Evolutionary conservation across 2,113 vertebrate genomes (phyloP).

Genomic region (Casuarius casuarius): DNA sequence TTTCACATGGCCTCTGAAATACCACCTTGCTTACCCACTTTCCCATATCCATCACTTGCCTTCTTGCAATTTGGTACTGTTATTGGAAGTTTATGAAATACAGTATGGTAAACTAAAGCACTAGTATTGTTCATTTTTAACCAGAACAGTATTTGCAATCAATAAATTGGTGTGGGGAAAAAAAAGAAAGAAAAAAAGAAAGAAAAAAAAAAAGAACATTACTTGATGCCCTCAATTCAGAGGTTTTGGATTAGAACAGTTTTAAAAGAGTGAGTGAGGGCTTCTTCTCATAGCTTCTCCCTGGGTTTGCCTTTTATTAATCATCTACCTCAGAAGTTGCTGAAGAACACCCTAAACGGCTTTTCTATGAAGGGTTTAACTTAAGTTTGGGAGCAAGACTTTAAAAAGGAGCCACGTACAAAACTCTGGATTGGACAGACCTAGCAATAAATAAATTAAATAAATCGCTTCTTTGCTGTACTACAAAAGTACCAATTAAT

Average conservation of each 20-base stretch:
- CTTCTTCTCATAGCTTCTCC: neutral
- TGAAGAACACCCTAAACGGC: neutral
- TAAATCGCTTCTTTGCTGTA: neutral
- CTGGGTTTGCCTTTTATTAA: neutral
- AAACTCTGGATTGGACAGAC: neutral
- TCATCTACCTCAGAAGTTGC: neutral
- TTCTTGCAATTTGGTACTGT: neutral
- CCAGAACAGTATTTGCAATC: neutral
- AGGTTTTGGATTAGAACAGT: neutral
- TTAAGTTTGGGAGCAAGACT: neutral
- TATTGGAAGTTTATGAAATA: neutral
- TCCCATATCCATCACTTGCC: neutral
- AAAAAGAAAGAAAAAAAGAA: too few species aligned
- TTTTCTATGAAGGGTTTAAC: neutral
- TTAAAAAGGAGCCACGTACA: neutral
- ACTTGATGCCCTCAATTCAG: neutral
- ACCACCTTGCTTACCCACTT: neutral
- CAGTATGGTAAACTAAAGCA: neutral
- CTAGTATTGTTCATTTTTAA: neutral
- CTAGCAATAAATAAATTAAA: neutral
- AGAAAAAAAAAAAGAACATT: neutral
- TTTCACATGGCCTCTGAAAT: neutral
- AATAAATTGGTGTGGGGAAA: neutral
- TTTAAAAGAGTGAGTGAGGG: neutral
- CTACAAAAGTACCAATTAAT: neutral